Evolutionary conservation across 1,140 invertebrate species (phyloP).

Genomic region (Coptotermes formosanus): DNA sequence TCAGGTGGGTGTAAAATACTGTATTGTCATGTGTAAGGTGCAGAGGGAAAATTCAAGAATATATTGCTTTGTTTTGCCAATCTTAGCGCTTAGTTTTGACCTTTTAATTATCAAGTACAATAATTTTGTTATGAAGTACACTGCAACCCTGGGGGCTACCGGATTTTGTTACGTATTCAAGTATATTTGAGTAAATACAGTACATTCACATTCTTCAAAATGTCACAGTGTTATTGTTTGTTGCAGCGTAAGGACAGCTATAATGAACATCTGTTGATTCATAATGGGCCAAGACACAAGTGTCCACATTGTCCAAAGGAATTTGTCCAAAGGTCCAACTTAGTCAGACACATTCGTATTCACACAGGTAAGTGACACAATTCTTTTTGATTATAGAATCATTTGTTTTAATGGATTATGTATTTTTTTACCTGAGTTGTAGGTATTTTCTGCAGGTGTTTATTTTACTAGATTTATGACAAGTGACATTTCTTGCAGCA

Average conservation of each 20-base stretch:
- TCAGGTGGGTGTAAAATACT: too few species aligned
- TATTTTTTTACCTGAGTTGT: neutral
- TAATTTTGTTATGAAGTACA: neutral
- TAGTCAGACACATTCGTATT: slow-evolving; percentile 54
- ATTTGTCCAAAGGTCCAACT: slow-evolving; percentile 57
- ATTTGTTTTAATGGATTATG: neutral
- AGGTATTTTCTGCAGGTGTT: neutral
- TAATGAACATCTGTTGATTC: slow-evolving; percentile 56
- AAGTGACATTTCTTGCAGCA: too few species aligned
- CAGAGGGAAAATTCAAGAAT: too few species aligned
- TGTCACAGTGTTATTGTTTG: neutral
- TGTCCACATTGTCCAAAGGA: slow-evolving; percentile 56
- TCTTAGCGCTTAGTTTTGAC: neutral
- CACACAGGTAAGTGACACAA: slow-evolving; percentile 45
- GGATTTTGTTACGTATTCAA: neutral
- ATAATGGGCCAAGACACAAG: slow-evolving; percentile 54
- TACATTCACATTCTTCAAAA: neutral
- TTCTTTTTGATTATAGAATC: neutral
- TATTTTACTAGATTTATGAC: neutral
- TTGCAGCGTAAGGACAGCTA: slow-evolving; percentile 54
- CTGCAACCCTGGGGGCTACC: neutral
- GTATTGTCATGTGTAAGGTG: too few species aligned
- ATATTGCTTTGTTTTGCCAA: too few species aligned
- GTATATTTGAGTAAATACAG: neutral
- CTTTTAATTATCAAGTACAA: neutral